A percentile compares a stretch with the other conserved stretches of the same genome.
These are phyloP conservation scores for Sycophaga agraensis DNA, from an alignment of 1,140 invertebrate genomes.

Conservation along the genomic window DNA sequence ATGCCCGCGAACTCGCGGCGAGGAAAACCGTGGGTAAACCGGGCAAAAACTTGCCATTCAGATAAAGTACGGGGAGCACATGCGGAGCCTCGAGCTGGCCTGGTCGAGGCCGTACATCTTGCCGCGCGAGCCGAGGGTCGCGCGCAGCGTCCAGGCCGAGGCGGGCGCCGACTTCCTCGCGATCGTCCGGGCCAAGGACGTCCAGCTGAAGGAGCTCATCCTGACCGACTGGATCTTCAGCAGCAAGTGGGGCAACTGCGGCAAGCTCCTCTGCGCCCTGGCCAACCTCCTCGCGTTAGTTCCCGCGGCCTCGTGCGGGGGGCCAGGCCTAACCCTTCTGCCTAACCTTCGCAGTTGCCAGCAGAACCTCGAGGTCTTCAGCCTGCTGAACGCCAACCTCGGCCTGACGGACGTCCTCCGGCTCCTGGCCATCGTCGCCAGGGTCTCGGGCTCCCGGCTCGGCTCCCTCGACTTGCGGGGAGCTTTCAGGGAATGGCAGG, in stretches of 20 bases:
- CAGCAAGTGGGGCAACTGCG: conserved; percentile 48
- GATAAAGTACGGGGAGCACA: conserved; percentile 51
- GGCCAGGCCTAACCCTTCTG: neutral
- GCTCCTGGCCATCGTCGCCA: conserved; percentile 43
- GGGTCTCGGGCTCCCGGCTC: conserved; percentile 38
- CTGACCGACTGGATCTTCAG: conserved; percentile 52
- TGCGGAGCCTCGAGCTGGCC: conserved; percentile 47
- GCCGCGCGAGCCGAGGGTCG: conserved; percentile 25
- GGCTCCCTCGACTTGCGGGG: conserved; percentile 48
- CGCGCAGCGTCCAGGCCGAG: conserved; percentile 41
- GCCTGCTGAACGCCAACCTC: conserved; percentile 51
- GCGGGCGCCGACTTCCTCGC: conserved; percentile 45
- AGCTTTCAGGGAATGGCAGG: conserved; percentile 52
- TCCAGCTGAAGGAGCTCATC: conserved; percentile 46
- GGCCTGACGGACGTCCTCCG: conserved; percentile 48
- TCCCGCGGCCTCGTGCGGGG: neutral
- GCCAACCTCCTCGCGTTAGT: conserved; percentile 48
- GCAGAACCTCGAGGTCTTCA: conserved; percentile 44
- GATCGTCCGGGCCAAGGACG: conserved; percentile 38
- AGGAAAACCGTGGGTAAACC: too few relatives aligned
- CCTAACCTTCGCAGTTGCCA: conserved; percentile 41
- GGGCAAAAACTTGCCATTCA: conserved; percentile 31
- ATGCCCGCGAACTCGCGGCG: conserved; percentile 44
- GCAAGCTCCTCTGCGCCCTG: conserved; percentile 45
- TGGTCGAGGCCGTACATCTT: conserved; percentile 47